Conservation (phyloP, 2,888 invertebrate species). For the Sepiola atlantica region DNA sequence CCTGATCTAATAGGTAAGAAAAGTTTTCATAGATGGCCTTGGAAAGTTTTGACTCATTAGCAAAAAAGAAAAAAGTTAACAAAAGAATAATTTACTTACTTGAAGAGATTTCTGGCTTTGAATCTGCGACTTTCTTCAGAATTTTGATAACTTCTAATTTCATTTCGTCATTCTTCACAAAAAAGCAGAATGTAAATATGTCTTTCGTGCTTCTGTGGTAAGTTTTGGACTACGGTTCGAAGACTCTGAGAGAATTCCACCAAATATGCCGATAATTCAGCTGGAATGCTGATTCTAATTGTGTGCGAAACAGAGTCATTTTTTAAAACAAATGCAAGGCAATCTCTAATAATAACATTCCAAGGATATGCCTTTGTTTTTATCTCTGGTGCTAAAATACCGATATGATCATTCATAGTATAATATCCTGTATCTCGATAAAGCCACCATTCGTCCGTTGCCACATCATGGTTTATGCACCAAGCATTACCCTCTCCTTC, state of each 20-base stretch:
- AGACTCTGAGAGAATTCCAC: not conserved
- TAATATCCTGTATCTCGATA: too few relatives aligned
- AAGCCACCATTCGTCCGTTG: too few relatives aligned
- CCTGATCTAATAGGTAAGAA: too few relatives aligned
- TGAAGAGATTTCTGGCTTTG: not conserved
- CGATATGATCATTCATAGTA: not conserved
- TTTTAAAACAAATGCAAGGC: not conserved
- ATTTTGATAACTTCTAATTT: not conserved
- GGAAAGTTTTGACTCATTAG: too few relatives aligned
- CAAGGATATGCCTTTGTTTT: not conserved
- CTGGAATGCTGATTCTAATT: not conserved
- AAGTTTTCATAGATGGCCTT: too few relatives aligned
- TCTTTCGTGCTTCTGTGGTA: not conserved
- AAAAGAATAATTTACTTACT: not conserved
- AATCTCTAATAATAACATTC: not conserved
- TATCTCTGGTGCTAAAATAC: not conserved
- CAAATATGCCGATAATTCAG: not conserved
- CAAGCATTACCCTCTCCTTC: too few relatives aligned
- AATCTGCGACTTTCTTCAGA: not conserved
- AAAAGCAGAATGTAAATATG: not conserved
- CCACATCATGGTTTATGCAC: too few relatives aligned
- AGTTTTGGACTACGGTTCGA: not conserved
- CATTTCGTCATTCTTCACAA: not conserved
- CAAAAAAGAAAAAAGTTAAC: not conserved
- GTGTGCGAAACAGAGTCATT: not conserved